Base-by-base conservation (phyloP, 2,888 invertebrate species). In the Dolichopus griseipennis region DNA sequence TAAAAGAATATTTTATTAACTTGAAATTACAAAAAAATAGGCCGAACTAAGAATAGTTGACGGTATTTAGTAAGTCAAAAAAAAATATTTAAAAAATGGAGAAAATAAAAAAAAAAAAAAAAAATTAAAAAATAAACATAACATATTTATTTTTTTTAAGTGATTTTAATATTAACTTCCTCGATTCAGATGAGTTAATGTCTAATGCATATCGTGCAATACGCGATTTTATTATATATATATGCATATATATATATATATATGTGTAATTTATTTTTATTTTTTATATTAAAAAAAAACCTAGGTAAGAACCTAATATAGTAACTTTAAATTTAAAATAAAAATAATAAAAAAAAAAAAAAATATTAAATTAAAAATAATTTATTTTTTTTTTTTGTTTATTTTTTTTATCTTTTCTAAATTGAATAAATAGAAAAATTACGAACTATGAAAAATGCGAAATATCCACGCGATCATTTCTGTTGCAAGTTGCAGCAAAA, bases 141-240 rank as follows among this genome's bases (percentile, higher is more conserved):
- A 10, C 8, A 37, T 52, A 18, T 52, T 52, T 52, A 15, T 6
- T 18, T 52, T 12, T 52, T 52, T n/a, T 52, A 9, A 27, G 27
- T 27, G 27, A 27, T 27, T 27, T 27, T 27, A 27, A 27, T 27
- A 52, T 52, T 52, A 52, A 52, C 18, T 52, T 52, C 15, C 52
- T 52, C 52, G 52, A 52, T 52, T 52, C 52, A 52, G 52, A 52
- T 52, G 52, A 52, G 52, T 52, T 52, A 52, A 52, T 52, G 52
- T 52, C 52, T 52, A 52, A 52, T 52, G 52, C 18, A 12, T 52
- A 52, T 52, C 52, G 52, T 52, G 52, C 52, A 52, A 52, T 52
- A 52, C 52, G 52, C 52, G 52, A 52, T 52, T 52, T 52, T 52
- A 9, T 43, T 43, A n/a, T n/a, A n/a, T n/a, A n/a, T n/a, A n/a